Percentiles rank a stretch among this genome's conserved stretches.
phyloP scores from a whole-genome alignment of 1,140 invertebrate species.

The Dendrolimus punctatus region DNA sequence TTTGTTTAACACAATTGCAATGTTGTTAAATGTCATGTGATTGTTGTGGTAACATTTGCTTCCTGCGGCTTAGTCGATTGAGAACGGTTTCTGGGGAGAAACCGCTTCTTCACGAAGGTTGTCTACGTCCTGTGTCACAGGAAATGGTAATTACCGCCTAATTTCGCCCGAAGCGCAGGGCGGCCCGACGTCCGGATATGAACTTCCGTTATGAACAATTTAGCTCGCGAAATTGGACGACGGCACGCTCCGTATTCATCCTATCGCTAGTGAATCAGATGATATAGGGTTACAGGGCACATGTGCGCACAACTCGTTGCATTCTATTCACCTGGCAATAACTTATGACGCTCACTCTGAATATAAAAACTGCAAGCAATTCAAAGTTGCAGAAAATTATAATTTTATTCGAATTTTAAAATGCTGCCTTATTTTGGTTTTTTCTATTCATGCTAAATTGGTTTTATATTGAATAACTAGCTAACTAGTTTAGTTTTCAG shows the following conservation, averaged over 20 bases:
- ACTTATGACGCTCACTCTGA: conserved; percentile 33
- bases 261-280: conserved; percentile 39
- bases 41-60: conserved; percentile 38
- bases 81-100: conserved; percentile 44
- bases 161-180: conserved; percentile 68
- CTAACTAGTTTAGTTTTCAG: no score
- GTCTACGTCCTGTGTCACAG: conserved; percentile 65
- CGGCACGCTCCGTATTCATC: conserved; percentile 57
- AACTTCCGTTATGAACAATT: conserved; percentile 78
- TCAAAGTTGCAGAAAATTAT: conserved; percentile 40
- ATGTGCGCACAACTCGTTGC: conserved; percentile 34
- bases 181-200: conserved; percentile 72
- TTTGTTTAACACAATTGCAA: conserved; percentile 18
- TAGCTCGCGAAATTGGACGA: conserved; percentile 74
- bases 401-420: conserved; percentile 45
- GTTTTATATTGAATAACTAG: no score
- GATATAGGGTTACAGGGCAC: conserved; percentile 32
- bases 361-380: conserved; percentile 46
- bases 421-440: conserved; percentile 4
- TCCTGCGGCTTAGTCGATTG: conserved; percentile 28
- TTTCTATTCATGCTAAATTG: no score
- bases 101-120: conserved; percentile 45
- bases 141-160: conserved; percentile 75
- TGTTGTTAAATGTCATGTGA: conserved; percentile 18
- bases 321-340: conserved; percentile 43